Evolutionary conservation across 2,797 vertebrate species (phyloP).

Genomic region (Oreochromis grahami): DNA sequence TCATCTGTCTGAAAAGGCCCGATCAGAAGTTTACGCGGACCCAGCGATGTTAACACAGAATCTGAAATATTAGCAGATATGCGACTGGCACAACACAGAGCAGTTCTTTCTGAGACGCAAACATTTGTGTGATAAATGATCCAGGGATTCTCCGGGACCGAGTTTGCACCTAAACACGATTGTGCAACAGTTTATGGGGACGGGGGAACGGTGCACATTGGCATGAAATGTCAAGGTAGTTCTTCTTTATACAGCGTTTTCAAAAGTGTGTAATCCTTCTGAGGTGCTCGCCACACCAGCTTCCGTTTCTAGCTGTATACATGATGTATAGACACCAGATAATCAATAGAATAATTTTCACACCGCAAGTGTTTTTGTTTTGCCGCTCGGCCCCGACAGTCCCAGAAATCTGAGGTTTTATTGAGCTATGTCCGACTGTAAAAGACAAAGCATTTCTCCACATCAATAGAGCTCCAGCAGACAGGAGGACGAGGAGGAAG

Average conservation of each 20-base stretch:
- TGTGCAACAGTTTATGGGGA: not conserved
- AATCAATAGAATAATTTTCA: conserved; percentile 35
- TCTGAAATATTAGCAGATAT: not conserved
- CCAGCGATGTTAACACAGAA: not conserved
- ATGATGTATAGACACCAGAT: not conserved
- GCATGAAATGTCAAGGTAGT: not conserved
- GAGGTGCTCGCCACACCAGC: not conserved
- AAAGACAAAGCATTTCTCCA: conserved; percentile 21
- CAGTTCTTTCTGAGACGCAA: not conserved
- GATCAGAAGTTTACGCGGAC: not conserved
- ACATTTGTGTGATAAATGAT: not conserved
- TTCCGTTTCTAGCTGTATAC: not conserved
- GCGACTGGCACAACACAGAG: not conserved
- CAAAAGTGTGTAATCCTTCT: not conserved
- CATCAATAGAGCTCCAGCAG: conserved; percentile 48
- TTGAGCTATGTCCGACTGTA: conserved; percentile 11
- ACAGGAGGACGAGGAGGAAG: not conserved
- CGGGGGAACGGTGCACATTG: not conserved
- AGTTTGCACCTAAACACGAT: not conserved
- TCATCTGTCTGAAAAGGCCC: conserved; percentile 23
- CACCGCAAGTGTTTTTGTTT: not conserved
- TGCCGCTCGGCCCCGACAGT: not conserved
- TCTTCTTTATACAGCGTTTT: not conserved
- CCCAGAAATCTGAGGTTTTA: conserved; percentile 1
- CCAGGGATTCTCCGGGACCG: not conserved